Evolutionary conservation across 2,888 invertebrate species (phyloP).

Genomic region (Nebria brevicollis): DNA sequence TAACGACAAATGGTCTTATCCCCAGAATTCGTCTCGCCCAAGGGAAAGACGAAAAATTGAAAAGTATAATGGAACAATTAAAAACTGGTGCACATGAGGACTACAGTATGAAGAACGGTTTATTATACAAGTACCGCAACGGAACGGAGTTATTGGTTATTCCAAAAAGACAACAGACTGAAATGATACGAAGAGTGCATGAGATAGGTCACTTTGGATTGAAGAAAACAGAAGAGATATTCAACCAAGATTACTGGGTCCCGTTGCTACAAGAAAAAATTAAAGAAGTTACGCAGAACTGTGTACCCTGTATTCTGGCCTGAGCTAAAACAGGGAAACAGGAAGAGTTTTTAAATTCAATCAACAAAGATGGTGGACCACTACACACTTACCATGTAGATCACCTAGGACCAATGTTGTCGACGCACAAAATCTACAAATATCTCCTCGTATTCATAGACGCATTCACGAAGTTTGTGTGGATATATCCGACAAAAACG

Average conservation of each 20-base stretch:
- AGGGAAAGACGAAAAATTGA: constrained; percentile 4
- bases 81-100: constrained; percentile 45
- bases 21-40: not conserved
- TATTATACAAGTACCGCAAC: constrained; percentile 40
- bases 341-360: constrained; percentile 53
- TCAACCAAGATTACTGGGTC: constrained; percentile 33
- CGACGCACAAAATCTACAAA: constrained; percentile 39
- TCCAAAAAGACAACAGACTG: constrained; percentile 48
- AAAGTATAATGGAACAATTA: constrained; percentile 11
- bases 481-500: constrained; percentile 47
- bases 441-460: constrained; percentile 43
- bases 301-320: constrained; percentile 53
- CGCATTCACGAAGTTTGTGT: constrained; percentile 18
- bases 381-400: constrained; percentile 55
- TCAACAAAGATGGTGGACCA: constrained; percentile 54
- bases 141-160: constrained; percentile 48
- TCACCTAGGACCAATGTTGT: constrained; percentile 53
- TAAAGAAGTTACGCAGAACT: constrained; percentile 47
- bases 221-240: constrained; percentile 49
- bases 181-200: constrained; percentile 47
- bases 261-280: constrained; percentile 49
- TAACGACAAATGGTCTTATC: not conserved
- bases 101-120: constrained; percentile 44
- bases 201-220: constrained; percentile 49
- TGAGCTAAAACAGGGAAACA: constrained; percentile 53